phyloP scores from a whole-genome alignment of 2,113 vertebrate species.

The Nothobranchius furzeri region DNA sequence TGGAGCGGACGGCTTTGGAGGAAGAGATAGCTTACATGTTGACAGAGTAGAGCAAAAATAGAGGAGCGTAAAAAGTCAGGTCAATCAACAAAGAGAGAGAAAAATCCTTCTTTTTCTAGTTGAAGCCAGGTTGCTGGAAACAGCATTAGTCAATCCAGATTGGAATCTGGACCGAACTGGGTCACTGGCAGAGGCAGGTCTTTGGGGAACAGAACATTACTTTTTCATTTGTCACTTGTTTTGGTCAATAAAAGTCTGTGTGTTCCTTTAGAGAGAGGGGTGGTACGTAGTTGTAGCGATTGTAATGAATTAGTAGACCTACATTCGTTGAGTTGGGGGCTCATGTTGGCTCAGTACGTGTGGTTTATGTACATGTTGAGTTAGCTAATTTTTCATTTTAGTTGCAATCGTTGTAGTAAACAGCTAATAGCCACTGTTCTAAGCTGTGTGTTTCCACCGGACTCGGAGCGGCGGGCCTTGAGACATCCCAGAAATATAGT shows the following conservation, averaged over 20 bases:
- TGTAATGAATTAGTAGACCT: too few species aligned
- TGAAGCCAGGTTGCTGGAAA: neutral
- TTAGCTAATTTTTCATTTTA: too few species aligned
- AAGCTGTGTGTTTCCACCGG: too few species aligned
- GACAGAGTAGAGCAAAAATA: neutral
- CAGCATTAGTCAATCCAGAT: constrained; percentile 1
- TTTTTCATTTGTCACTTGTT: neutral
- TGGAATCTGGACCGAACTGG: neutral
- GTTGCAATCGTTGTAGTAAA: too few species aligned
- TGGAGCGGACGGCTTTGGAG: neutral
- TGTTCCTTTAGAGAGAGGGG: too few species aligned
- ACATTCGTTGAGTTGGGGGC: neutral
- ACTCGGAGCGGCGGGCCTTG: too few species aligned
- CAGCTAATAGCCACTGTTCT: too few species aligned
- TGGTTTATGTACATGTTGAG: too few species aligned
- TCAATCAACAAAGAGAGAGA: neutral
- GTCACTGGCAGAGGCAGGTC: neutral
- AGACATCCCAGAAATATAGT: too few species aligned
- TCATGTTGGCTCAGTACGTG: neutral
- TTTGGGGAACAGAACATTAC: neutral
- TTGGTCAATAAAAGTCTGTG: too few species aligned
- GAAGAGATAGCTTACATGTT: neutral
- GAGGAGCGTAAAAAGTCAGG: too few species aligned
- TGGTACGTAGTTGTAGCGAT: too few species aligned
- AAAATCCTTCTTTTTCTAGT: neutral